A percentile compares a stretch with the other conserved stretches of the same genome.
Conservation (phyloP, 2,888 invertebrate species). For the Seira ritae region DNA sequence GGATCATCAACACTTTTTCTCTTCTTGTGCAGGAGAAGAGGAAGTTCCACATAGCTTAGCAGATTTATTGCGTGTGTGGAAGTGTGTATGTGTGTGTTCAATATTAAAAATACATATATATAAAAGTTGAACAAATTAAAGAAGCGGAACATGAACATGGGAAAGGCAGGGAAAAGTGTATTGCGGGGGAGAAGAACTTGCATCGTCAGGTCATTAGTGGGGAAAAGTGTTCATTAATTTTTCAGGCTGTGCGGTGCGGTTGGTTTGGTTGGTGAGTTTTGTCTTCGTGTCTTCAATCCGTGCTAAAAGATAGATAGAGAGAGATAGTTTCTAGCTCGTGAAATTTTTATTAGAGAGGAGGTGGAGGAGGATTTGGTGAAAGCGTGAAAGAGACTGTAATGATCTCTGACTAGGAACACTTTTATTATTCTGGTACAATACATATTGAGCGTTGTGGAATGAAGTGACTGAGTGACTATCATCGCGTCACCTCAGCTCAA, state of each 20-base stretch:
- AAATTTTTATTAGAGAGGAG: background rate
- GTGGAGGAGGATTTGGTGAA: background rate
- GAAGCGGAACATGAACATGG: background rate
- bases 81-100: background rate
- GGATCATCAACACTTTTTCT: slow-evolving; percentile 28
- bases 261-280: background rate
- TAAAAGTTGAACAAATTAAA: background rate
- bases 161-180: background rate
- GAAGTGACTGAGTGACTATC: too few species aligned
- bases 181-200: background rate
- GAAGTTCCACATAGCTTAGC: background rate
- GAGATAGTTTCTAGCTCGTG: too few species aligned
- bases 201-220: slow-evolving; percentile 16
- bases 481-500: too few species aligned
- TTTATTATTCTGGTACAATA: too few species aligned
- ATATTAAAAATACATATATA: slow-evolving; percentile 5
- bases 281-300: too few species aligned
- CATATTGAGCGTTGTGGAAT: too few species aligned
- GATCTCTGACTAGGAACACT: too few species aligned
- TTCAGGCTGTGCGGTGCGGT: slow-evolving; percentile 9
- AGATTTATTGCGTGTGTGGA: slow-evolving; percentile 12
- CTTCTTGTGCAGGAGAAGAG: slow-evolving; percentile 6
- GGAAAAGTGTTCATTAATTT: slow-evolving; percentile 7
- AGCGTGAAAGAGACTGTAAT: too few species aligned
- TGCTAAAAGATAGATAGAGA: too few species aligned